These are phyloP conservation scores for Drosophila fungiperda DNA, from an alignment of 2,888 invertebrate genomes.

Conservation along the genomic window DNA sequence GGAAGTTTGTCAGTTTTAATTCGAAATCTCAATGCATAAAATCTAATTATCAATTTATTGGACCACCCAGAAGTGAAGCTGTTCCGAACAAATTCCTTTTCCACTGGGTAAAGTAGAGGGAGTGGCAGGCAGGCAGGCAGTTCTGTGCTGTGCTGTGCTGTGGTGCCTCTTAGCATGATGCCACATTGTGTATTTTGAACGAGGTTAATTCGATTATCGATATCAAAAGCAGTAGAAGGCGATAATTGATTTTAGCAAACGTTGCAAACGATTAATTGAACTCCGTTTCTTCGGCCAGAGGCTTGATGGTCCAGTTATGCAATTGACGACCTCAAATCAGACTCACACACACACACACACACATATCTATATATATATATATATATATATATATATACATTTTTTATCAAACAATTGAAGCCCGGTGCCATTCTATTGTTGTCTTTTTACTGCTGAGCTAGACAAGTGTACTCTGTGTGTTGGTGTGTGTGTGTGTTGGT, in stretches of 20 bases:
- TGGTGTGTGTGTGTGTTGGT: too few species aligned
- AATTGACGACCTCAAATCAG: slow-evolving; percentile 1
- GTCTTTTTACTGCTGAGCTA: slow-evolving; percentile 64
- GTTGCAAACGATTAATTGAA: slow-evolving; percentile 67
- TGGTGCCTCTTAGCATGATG: slow-evolving; percentile 9
- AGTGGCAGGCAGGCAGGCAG: neutral
- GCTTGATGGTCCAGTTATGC: slow-evolving; percentile 9
- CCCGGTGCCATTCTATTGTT: slow-evolving; percentile 48
- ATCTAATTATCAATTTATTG: neutral
- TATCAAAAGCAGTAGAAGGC: slow-evolving; percentile 41
- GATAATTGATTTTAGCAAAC: slow-evolving; percentile 71
- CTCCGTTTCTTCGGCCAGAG: slow-evolving; percentile 15
- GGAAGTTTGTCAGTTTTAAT: neutral
- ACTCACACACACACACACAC: neutral
- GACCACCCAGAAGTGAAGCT: slow-evolving; percentile 9
- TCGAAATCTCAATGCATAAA: neutral
- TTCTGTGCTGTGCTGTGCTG: neutral
- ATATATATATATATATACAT: slow-evolving; percentile 19
- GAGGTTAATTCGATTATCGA: slow-evolving; percentile 63
- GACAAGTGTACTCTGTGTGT: slow-evolving; percentile 37
- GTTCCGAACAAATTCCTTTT: slow-evolving; percentile 14
- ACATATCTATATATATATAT: slow-evolving; percentile 34
- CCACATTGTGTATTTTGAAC: slow-evolving; percentile 27
- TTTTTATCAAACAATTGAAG: slow-evolving; percentile 60
- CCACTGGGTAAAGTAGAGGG: neutral